phyloP scores from a whole-genome alignment of 2,113 vertebrate species.

The Vulpes ferrilata region DNA sequence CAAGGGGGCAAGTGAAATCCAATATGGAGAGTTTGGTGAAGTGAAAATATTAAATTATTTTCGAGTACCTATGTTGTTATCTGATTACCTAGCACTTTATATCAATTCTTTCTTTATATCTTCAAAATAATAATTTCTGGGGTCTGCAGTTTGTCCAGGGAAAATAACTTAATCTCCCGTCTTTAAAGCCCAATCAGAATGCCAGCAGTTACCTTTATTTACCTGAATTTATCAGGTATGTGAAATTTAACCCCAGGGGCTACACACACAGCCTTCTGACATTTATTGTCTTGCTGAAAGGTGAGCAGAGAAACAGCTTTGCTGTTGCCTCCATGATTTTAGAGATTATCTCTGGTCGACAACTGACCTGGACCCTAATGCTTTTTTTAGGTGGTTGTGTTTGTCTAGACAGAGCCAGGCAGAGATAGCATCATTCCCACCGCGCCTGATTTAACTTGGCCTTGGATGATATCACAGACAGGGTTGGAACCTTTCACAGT shows the following conservation, averaged over 20 bases:
- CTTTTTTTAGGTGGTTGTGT: conserved; percentile 56
- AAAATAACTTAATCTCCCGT: not conserved
- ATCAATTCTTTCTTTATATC: not conserved
- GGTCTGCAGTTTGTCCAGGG: not conserved
- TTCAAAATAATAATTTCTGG: not conserved
- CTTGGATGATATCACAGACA: conserved; percentile 67
- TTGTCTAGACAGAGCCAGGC: conserved; percentile 65
- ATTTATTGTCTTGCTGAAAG: not conserved
- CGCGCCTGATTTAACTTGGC: conserved; percentile 66
- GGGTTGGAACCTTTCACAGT: conserved; percentile 57
- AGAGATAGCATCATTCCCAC: conserved; percentile 70
- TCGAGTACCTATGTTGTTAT: not conserved
- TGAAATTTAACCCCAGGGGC: not conserved
- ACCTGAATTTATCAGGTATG: not conserved
- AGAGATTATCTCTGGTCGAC: conserved; percentile 50
- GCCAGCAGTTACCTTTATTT: not conserved
- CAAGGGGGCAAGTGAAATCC: not conserved
- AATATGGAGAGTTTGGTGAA: not conserved
- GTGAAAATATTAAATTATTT: not conserved
- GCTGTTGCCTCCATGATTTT: conserved; percentile 20
- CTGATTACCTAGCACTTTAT: conserved; percentile 5
- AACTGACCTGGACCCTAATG: not conserved
- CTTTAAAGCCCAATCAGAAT: not conserved
- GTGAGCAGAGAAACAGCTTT: not conserved
- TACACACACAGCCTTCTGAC: not conserved